phyloP scores from a whole-genome alignment of 2,113 vertebrate genomes.

The Dicerorhinus sumatrensis region DNA sequence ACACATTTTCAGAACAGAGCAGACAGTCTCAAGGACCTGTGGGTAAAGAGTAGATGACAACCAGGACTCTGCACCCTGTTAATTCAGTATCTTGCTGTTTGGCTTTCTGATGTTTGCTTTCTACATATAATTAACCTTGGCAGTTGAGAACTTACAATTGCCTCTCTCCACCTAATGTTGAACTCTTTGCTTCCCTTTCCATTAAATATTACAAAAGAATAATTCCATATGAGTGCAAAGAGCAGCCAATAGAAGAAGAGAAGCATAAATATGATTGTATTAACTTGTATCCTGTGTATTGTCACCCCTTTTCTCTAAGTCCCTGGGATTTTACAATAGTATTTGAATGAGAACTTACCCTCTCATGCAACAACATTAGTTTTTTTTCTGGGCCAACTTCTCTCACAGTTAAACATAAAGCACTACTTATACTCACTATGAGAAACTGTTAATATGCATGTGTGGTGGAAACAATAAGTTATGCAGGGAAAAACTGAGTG shows the following conservation, averaged over 20 bases:
- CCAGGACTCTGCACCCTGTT: not conserved
- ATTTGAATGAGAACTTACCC: not conserved
- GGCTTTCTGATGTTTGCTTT: not conserved
- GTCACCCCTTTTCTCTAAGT: conserved; percentile 29
- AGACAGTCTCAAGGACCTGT: not conserved
- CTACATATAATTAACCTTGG: not conserved
- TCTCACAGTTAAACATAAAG: conserved; percentile 23
- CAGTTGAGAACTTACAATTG: not conserved
- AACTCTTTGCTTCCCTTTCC: conserved; percentile 34
- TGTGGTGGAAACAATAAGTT: not conserved
- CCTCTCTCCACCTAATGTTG: conserved; percentile 16
- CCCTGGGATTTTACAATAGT: not conserved
- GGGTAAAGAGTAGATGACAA: not conserved
- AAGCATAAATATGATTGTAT: not conserved
- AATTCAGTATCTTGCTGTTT: not conserved
- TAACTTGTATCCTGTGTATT: not conserved
- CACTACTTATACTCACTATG: not conserved
- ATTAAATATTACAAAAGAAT: conserved; percentile 30
- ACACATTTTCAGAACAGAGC: not conserved
- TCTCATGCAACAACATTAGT: not conserved
- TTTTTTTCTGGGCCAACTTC: not conserved
- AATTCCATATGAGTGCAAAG: not conserved
- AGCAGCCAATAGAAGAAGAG: not conserved
- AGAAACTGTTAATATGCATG: not conserved
- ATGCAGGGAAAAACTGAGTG: not conserved